These are phyloP conservation scores for Zaprionus davidi DNA, from an alignment of 1,140 invertebrate species.

Conservation along the genomic window DNA sequence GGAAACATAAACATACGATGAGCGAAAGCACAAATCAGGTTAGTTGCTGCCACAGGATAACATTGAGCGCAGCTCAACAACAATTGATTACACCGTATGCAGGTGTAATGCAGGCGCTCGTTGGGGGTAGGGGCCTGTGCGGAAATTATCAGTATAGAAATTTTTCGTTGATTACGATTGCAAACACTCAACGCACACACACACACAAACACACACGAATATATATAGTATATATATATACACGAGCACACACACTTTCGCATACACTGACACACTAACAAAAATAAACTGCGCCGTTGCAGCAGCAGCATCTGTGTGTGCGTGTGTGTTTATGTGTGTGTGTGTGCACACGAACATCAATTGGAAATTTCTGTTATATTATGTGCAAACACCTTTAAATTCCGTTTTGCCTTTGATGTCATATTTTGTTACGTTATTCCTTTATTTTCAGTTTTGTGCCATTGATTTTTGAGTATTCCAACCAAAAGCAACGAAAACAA, in stretches of 20 bases:
- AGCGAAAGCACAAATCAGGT: conserved; percentile 79
- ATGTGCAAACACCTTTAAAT: conserved; percentile 20
- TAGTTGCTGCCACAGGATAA: conserved; percentile 61
- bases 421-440: conserved; percentile 60
- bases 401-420: conserved; percentile 51
- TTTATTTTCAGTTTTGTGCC: conserved; percentile 78
- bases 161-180: conserved; percentile 53
- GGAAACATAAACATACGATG: conserved; percentile 65
- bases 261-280: conserved; percentile 31
- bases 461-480: conserved; percentile 67
- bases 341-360: conserved; percentile 38
- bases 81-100: not conserved
- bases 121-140: conserved; percentile 7
- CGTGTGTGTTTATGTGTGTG: conserved; percentile 39
- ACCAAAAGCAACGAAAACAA: conserved; percentile 23
- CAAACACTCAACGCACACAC: conserved; percentile 28
- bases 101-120: not conserved
- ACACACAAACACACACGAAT: conserved; percentile 7
- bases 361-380: conserved; percentile 33
- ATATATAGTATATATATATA: not conserved
- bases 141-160: conserved; percentile 36
- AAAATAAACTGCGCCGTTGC: conserved; percentile 55
- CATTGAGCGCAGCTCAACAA: not conserved
- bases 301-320: conserved; percentile 18
- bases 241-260: conserved; percentile 3